phyloP scores from a whole-genome alignment of 1,140 invertebrate species.

The Gryon sp. region DNA sequence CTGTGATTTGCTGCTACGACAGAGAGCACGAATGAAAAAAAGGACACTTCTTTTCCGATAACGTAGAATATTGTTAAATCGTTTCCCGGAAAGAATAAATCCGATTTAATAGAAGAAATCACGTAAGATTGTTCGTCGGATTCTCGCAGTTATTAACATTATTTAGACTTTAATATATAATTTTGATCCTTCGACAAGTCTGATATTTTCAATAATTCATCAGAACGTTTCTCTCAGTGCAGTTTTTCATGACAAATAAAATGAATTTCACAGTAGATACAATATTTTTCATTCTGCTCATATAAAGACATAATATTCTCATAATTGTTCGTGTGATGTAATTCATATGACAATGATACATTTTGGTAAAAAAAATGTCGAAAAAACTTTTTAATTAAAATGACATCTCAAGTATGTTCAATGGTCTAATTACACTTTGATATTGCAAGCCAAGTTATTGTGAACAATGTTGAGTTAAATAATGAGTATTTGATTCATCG shows the following conservation, averaged over 20 bases:
- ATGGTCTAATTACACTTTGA: slow-evolving; percentile 53
- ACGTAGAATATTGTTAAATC: slow-evolving; percentile 20
- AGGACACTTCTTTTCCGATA: slow-evolving; percentile 22
- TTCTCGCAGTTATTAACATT: slow-evolving; percentile 5
- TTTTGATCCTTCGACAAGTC: too few species aligned
- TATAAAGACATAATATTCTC: too few species aligned
- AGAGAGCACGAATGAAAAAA: slow-evolving; percentile 7
- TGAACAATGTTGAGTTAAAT: slow-evolving; percentile 45
- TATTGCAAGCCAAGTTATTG: slow-evolving; percentile 38
- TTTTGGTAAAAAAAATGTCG: slow-evolving; percentile 1
- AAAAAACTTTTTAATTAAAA: slow-evolving; percentile 44
- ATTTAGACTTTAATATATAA: slow-evolving; percentile 19
- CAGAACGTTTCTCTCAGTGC: too few species aligned
- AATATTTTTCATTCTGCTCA: too few species aligned
- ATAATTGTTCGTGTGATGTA: too few species aligned
- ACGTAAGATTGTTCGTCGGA: not conserved
- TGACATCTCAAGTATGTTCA: slow-evolving; percentile 29
- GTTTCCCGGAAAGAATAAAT: slow-evolving; percentile 37
- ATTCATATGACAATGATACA: too few species aligned
- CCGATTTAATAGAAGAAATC: slow-evolving; percentile 36
- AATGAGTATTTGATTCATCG: slow-evolving; percentile 40
- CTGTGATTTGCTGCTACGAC: not conserved
- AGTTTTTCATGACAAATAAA: too few species aligned
- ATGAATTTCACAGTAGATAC: too few species aligned
- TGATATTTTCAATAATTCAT: too few species aligned